Evolutionary conservation across 2,797 vertebrate species (phyloP).

Genomic region (Melanotaenia maccullochi): DNA sequence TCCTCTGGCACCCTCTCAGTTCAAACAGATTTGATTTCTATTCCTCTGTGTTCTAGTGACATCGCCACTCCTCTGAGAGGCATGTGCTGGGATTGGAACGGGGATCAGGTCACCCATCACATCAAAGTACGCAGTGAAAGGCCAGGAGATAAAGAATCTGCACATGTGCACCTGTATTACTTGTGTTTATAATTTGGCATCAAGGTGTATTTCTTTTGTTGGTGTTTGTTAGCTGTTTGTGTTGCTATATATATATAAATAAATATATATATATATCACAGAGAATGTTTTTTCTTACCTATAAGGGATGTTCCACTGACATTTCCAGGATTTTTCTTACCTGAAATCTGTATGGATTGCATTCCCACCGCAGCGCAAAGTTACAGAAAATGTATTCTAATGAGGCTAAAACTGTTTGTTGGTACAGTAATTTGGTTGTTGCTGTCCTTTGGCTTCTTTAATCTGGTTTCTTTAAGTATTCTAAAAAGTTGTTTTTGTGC

Average conservation of each 20-base stretch:
- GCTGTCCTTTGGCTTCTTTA: no score
- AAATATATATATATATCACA: no score
- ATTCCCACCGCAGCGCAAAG: no score
- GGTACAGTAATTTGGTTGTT: no score
- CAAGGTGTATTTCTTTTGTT: not conserved
- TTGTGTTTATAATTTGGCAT: conserved; percentile 23
- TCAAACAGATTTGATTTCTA: conserved; percentile 81
- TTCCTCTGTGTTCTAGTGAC: conserved; percentile 75
- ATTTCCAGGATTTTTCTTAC: no score
- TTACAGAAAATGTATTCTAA: no score
- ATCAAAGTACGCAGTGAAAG: conserved; percentile 69
- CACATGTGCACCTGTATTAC: conserved; percentile 20
- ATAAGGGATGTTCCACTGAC: no score
- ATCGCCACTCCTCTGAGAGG: conserved; percentile 67
- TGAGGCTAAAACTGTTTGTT: no score
- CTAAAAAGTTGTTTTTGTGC: no score
- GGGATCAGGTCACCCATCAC: conserved; percentile 68
- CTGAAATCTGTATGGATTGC: no score
- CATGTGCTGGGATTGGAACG: conserved; percentile 67
- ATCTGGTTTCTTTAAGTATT: no score
- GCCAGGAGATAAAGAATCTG: conserved; percentile 53
- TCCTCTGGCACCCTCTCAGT: conserved; percentile 74
- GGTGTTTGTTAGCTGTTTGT: conserved; percentile 17
- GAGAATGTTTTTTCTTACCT: no score
- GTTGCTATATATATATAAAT: not conserved